Evolutionary conservation across 2,888 invertebrate genomes (phyloP).

Genomic region (Euspilapteryx auroguttella): DNA sequence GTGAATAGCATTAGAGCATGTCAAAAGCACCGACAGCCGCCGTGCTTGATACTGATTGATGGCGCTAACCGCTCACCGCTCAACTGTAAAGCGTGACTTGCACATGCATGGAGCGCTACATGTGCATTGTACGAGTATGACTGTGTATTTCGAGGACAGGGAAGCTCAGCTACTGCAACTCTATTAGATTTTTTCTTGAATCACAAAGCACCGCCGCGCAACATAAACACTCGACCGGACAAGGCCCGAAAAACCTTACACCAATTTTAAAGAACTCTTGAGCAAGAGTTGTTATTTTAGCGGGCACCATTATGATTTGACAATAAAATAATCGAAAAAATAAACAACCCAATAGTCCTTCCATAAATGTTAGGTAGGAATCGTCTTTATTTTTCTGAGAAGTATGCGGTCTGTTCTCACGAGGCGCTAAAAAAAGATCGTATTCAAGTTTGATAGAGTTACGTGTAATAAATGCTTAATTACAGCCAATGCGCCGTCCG

Average conservation of each 20-base stretch:
- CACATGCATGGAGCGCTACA: no score
- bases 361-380: constrained; percentile 46
- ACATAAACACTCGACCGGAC: constrained; percentile 9
- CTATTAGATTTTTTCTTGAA: no score
- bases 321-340: constrained; percentile 12
- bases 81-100: no score
- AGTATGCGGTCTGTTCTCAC: constrained; percentile 39
- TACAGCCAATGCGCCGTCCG: constrained; percentile 41
- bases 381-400: constrained; percentile 52
- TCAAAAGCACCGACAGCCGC: no score
- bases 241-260: constrained; percentile 5
- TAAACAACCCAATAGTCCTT: constrained; percentile 31
- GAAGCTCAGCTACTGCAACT: no score
- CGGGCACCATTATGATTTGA: constrained; percentile 6
- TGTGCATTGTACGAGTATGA: no score
- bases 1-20: no score
- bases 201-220: no score
- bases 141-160: no score
- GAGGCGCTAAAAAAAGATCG: constrained; percentile 21
- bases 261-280: constrained; percentile 23
- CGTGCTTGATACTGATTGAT: no score
- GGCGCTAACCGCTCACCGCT: no score
- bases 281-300: constrained; percentile 8
- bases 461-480: constrained; percentile 49
- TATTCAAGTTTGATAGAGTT: constrained; percentile 39